These are phyloP conservation scores for Tyrophagus putrescentiae DNA, from an alignment of 1,140 invertebrate species.

Conservation along the genomic window DNA sequence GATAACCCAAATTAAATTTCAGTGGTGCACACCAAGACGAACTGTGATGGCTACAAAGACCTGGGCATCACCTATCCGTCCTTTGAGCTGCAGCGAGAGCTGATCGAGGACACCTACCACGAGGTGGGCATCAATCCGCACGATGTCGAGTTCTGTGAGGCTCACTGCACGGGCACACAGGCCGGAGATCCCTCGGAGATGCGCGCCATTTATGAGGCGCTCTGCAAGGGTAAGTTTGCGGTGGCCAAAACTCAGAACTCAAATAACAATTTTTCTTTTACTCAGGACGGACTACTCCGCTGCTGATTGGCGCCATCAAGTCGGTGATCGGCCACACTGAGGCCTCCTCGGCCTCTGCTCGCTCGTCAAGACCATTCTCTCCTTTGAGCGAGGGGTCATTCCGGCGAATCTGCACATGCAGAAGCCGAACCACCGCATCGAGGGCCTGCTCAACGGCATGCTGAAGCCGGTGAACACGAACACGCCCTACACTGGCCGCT, in stretches of 20 bases:
- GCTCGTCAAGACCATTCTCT: constrained; percentile 37
- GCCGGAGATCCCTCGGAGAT: constrained; percentile 60
- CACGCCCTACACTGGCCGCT: constrained; percentile 53
- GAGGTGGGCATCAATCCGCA: constrained; percentile 63
- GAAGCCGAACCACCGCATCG: constrained; percentile 40
- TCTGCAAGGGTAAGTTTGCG: constrained; percentile 44
- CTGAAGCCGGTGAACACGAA: constrained; percentile 45
- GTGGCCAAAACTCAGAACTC: not conserved
- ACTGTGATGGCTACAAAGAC: constrained; percentile 74
- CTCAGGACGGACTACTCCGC: constrained; percentile 37
- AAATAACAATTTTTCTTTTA: constrained; percentile 8
- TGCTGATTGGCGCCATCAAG: constrained; percentile 76
- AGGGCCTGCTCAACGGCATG: constrained; percentile 49
- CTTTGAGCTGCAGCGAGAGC: constrained; percentile 62
- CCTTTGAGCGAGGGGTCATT: constrained; percentile 37
- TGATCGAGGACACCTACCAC: constrained; percentile 69
- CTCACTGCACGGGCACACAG: constrained; percentile 83
- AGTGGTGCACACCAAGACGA: constrained; percentile 60
- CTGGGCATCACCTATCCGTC: constrained; percentile 72
- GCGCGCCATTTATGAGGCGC: constrained; percentile 61
- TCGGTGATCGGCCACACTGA: constrained; percentile 87
- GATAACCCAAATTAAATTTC: no score
- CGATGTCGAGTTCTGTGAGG: constrained; percentile 74
- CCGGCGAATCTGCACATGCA: constrained; percentile 43
- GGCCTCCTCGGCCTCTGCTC: constrained; percentile 58